Evolutionary conservation across 2,797 vertebrate genomes (phyloP).

Genomic region (Benthosema pterotum): DNA sequence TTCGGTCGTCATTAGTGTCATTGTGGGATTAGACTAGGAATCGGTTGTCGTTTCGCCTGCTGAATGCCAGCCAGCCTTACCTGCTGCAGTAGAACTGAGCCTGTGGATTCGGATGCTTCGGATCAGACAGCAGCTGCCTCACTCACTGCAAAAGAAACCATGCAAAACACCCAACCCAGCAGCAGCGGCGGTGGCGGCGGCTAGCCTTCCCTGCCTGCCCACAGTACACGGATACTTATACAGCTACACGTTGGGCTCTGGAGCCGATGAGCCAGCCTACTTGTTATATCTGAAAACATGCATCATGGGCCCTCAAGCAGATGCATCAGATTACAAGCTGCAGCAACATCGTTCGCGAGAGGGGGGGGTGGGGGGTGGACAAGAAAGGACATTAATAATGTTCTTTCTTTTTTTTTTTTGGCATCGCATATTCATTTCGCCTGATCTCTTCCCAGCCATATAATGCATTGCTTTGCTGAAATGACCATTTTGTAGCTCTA

Average conservation of each 20-base stretch:
- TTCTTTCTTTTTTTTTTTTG: too few species aligned
- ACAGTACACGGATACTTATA: slow-evolving; percentile 38
- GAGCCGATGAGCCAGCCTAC: slow-evolving; percentile 40
- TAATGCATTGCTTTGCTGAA: neutral
- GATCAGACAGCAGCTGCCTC: slow-evolving; percentile 46
- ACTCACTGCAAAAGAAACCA: slow-evolving; percentile 58
- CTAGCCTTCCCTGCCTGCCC: slow-evolving; percentile 39
- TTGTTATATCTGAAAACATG: slow-evolving; percentile 37
- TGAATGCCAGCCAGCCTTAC: slow-evolving; percentile 43
- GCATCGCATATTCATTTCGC: neutral
- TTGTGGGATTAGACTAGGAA: slow-evolving; percentile 40
- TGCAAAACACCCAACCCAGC: slow-evolving; percentile 44
- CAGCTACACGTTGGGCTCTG: slow-evolving; percentile 24
- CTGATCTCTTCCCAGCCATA: neutral
- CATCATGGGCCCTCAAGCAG: slow-evolving; percentile 43
- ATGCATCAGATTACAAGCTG: slow-evolving; percentile 33
- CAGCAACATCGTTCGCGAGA: slow-evolving; percentile 4
- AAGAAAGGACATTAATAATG: too few species aligned
- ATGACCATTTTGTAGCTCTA: too few species aligned
- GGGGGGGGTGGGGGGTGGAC: too few species aligned
- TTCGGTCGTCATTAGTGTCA: slow-evolving; percentile 17
- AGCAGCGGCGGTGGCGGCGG: too few species aligned
- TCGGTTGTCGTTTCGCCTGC: slow-evolving; percentile 22
- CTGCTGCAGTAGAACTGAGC: slow-evolving; percentile 54
- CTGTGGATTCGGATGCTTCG: slow-evolving; percentile 52